phyloP scores from a whole-genome alignment of 2,888 invertebrate species.

The Drosophila pegasa region DNA sequence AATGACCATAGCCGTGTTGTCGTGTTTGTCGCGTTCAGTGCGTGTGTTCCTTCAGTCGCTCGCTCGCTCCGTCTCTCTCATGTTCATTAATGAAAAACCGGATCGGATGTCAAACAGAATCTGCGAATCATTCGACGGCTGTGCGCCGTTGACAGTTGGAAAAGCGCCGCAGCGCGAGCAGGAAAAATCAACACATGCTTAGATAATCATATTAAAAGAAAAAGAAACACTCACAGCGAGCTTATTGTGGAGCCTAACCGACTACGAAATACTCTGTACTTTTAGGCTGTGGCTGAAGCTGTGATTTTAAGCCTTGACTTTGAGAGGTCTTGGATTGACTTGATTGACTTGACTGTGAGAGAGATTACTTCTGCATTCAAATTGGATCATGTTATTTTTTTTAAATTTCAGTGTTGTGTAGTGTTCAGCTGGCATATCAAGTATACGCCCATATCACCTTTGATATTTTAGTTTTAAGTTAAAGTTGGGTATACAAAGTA shows the following conservation, averaged over 20 bases:
- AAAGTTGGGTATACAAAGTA: too few species aligned
- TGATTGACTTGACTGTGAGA: too few species aligned
- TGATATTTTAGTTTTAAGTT: too few species aligned
- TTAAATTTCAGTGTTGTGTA: too few species aligned
- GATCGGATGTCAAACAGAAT: constrained; percentile 76
- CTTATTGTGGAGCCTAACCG: not conserved
- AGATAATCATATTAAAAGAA: constrained; percentile 59
- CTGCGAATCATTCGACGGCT: constrained; percentile 77
- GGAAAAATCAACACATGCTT: constrained; percentile 81
- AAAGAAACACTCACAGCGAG: not conserved
- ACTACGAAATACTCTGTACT: not conserved
- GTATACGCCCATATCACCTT: not conserved
- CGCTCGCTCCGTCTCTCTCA: constrained; percentile 19
- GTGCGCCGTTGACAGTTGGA: constrained; percentile 75
- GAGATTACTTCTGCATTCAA: too few species aligned
- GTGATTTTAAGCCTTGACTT: not conserved
- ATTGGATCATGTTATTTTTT: not conserved
- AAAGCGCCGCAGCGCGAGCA: constrained; percentile 60
- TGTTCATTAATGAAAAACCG: constrained; percentile 82
- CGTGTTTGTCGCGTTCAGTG: constrained; percentile 51
- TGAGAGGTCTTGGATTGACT: too few species aligned
- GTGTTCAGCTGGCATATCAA: not conserved
- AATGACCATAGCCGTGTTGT: constrained; percentile 43
- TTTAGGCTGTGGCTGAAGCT: too few species aligned
- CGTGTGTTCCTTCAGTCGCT: constrained; percentile 59